phyloP scores from a whole-genome alignment of 2,797 vertebrate genomes.

The Agapornis canus region DNA sequence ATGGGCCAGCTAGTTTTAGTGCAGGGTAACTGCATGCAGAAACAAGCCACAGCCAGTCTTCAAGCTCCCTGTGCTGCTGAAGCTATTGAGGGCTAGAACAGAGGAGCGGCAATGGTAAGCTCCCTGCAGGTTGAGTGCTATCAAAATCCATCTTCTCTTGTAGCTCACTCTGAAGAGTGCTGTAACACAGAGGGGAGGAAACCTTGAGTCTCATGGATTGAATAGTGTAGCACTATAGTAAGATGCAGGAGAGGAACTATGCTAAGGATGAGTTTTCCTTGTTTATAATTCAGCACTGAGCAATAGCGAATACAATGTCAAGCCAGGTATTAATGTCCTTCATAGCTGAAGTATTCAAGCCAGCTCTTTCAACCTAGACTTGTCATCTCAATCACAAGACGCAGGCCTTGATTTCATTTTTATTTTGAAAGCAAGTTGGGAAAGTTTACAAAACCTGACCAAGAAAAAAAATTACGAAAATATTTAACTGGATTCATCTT shows the following conservation, averaged over 20 bases:
- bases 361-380: background rate
- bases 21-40: background rate
- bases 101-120: background rate
- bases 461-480: slow-evolving; percentile 80
- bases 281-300: background rate
- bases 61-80: background rate
- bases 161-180: background rate
- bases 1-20: background rate
- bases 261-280: background rate
- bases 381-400: slow-evolving; percentile 51
- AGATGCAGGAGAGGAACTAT: background rate
- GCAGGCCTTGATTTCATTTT: slow-evolving; percentile 74
- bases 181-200: background rate
- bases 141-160: background rate
- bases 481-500: slow-evolving; percentile 83
- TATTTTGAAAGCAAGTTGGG: slow-evolving; percentile 82
- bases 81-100: background rate
- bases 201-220: background rate
- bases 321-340: background rate
- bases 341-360: background rate
- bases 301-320: background rate
- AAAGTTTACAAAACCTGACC: slow-evolving; percentile 79
- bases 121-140: background rate
- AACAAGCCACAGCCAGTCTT: background rate
- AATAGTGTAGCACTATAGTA: background rate